Evolutionary conservation across 2,888 invertebrate species (phyloP).

Genomic region (Hymenopus coronatus): DNA sequence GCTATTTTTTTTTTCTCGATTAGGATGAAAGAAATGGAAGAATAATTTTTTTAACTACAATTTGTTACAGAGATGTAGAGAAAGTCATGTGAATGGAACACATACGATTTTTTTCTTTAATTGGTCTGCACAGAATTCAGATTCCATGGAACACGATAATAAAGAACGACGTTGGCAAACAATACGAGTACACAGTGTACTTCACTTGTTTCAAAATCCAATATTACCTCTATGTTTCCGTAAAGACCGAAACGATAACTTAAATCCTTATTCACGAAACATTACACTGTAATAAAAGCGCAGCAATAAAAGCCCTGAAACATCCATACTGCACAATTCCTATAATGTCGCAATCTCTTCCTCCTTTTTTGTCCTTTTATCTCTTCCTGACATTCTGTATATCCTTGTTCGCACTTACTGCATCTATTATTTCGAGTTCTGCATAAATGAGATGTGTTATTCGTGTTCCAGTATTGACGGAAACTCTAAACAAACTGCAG

Average conservation of each 20-base stretch:
- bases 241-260: not conserved
- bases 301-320: not conserved
- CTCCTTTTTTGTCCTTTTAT: not conserved
- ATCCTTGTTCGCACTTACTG: not conserved
- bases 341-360: not conserved
- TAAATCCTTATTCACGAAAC: not conserved
- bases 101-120: no score
- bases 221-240: not conserved
- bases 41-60: no score
- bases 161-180: not conserved
- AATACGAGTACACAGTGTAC: not conserved
- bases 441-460: not conserved
- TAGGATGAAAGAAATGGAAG: no score
- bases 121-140: no score
- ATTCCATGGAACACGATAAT: no score
- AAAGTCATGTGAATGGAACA: no score
- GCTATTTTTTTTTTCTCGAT: no score
- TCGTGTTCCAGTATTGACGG: not conserved
- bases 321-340: not conserved
- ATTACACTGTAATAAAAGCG: not conserved
- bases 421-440: not conserved
- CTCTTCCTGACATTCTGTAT: not conserved
- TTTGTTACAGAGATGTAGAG: no score
- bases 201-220: not conserved
- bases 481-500: not conserved